These are phyloP conservation scores for Tyrannus savana DNA, from an alignment of 2,113 vertebrate species.

Conservation along the genomic window DNA sequence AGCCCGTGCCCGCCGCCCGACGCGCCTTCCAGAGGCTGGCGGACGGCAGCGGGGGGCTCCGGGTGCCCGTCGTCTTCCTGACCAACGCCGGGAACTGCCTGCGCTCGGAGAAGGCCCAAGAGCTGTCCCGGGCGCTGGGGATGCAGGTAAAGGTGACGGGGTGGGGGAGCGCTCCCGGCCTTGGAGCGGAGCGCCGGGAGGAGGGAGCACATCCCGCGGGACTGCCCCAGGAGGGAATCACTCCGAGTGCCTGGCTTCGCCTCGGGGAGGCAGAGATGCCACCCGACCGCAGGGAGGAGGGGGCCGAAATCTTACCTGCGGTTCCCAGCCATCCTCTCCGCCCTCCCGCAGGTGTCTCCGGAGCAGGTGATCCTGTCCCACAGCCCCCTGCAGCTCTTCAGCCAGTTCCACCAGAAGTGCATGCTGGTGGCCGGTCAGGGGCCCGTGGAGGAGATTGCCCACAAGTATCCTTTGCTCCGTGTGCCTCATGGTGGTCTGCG, in stretches of 20 bases:
- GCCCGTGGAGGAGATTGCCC: conserved; percentile 86
- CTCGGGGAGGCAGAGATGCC: neutral
- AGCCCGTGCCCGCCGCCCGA: conserved; percentile 86
- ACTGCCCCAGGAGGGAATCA: accelerated
- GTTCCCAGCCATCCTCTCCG: neutral
- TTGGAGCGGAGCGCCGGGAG: neutral
- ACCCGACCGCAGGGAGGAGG: accelerated
- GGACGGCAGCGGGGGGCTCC: conserved; percentile 80
- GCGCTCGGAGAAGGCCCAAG: conserved; percentile 83
- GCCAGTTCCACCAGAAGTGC: conserved; percentile 81
- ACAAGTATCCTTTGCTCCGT: conserved; percentile 84
- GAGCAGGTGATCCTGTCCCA: conserved; percentile 94
- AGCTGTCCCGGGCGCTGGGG: conserved; percentile 84
- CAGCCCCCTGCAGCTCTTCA: conserved; percentile 91
- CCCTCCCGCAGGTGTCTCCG: conserved; percentile 82
- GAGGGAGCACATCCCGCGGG: neutral
- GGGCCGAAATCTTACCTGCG: accelerated
- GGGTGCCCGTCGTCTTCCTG: conserved; percentile 92
- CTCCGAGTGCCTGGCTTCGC: neutral
- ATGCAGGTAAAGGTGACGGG: conserved; percentile 77
- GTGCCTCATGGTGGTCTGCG: accelerated
- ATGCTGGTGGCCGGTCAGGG: conserved; percentile 94
- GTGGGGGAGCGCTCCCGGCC: neutral
- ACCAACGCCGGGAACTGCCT: conserved; percentile 93
- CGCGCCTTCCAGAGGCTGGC: conserved; percentile 83